phyloP scores from a whole-genome alignment of 2,888 invertebrate species.

The Cheilosia soror region DNA sequence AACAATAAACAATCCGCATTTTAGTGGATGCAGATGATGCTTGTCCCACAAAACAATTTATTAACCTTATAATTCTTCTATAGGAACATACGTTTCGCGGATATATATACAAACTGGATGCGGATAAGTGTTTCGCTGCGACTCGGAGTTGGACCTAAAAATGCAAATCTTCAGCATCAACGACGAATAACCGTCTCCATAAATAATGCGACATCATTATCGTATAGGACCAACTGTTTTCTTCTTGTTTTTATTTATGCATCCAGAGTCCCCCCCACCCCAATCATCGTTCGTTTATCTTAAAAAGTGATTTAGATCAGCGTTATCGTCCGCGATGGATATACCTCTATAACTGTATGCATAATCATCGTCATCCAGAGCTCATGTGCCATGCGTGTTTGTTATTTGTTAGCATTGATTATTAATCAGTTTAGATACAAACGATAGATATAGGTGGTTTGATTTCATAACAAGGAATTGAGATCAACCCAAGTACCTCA shows the following conservation, averaged over 20 bases:
- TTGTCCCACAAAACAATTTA: constrained; percentile 60
- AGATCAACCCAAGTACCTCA: constrained; percentile 32
- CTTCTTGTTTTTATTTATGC: constrained; percentile 18
- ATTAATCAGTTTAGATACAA: constrained; percentile 64
- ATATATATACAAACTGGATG: background rate
- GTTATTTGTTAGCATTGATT: constrained; percentile 65
- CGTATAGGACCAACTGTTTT: constrained; percentile 68
- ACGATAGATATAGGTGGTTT: constrained; percentile 39
- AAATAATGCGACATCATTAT: constrained; percentile 83
- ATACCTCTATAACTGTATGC: constrained; percentile 4
- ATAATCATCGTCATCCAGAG: constrained; percentile 19
- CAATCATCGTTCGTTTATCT: constrained; percentile 37
- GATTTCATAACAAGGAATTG: constrained; percentile 64
- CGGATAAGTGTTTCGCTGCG: constrained; percentile 35
- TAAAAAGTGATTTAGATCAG: constrained; percentile 63
- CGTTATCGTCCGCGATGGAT: constrained; percentile 51
- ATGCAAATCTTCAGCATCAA: constrained; percentile 58
- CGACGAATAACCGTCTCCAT: constrained; percentile 77
- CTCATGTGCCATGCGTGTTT: constrained; percentile 45
- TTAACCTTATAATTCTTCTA: constrained; percentile 54
- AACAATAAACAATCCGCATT: constrained; percentile 27
- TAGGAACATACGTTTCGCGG: constrained; percentile 6
- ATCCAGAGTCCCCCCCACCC: constrained; percentile 2
- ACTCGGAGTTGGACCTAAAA: constrained; percentile 26
- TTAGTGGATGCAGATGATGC: constrained; percentile 30